Base-by-base conservation (phyloP, 2,113 vertebrate genomes). In the Promerops cafer region DNA sequence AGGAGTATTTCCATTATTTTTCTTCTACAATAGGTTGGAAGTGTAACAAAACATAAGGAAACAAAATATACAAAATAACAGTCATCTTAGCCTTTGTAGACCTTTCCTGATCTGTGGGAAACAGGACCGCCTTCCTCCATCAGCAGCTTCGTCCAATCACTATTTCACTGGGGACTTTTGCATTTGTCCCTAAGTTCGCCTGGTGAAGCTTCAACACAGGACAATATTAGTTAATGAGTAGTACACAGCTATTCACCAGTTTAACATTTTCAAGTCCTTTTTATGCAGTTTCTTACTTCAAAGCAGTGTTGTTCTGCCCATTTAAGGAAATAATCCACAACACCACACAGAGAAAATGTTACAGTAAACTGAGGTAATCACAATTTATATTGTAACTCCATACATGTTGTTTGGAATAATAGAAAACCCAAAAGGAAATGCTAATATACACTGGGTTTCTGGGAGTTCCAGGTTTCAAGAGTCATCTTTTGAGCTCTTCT, bases 391-490 rank as follows among this genome's bases (percentile, higher is more conserved):
- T 82, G 12, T 30, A 90, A 80, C 45, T 64, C 59, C 69, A 82
- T 31, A 54, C 2, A 22, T 13, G 7, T 33, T 72, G n/a, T 82
- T 90, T 83, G 82, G 52, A 64, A 35, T 56, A 78, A 91, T 3
- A 61, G 53, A 83, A 66, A 93, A 91, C 53, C 87, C 83, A 69
- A 11, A 2, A 86, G 56, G 47, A 94, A 89, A 82, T 70, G 65
- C 23, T 66, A 8, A 74, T 80, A 64, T 78, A 77, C 63, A 68
- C 26, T 69, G 45, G 37, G 9, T 60, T 79, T 76, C 66, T 78
- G 40, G 22, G 39, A 96, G 70, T 86, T 89, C 35, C 57, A 90
- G 74, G 89, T 82, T 93, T 94, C 64, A 96, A 90, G 75, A 97
- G 89, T 59, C 49, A 78, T 79, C 45, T 95, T 90, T 74, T 35